phyloP scores from a whole-genome alignment of 2,888 invertebrate genomes.

The Rhamphomyia laevipes region DNA sequence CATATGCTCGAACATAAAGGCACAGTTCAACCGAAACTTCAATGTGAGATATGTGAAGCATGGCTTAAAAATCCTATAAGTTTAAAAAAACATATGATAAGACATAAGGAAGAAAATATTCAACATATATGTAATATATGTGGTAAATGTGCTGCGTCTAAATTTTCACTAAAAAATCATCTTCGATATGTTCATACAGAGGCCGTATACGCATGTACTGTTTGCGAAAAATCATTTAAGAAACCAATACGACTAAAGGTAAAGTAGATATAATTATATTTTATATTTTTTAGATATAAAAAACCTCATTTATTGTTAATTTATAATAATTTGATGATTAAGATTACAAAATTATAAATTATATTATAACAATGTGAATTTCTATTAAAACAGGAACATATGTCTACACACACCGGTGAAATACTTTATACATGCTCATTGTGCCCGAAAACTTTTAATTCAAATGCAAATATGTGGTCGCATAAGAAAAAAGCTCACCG shows the following conservation, averaged over 20 bases:
- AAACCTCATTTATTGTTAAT: too few relatives aligned
- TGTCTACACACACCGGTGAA: slow-evolving; percentile 20
- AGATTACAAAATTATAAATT: neutral
- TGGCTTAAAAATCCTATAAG: slow-evolving; percentile 21
- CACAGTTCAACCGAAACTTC: slow-evolving; percentile 15
- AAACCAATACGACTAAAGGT: slow-evolving; percentile 17
- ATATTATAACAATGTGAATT: too few relatives aligned
- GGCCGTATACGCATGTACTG: slow-evolving; percentile 16
- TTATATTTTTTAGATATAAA: too few relatives aligned
- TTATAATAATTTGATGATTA: too few relatives aligned
- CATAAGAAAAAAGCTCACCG: slow-evolving; percentile 19
- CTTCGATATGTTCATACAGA: slow-evolving; percentile 20
- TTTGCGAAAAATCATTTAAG: slow-evolving; percentile 20
- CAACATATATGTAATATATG: slow-evolving; percentile 18
- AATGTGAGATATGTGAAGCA: slow-evolving; percentile 17
- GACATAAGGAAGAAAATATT: slow-evolving; percentile 15
- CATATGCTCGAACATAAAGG: slow-evolving; percentile 18
- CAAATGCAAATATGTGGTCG: slow-evolving; percentile 20
- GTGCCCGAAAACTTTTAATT: slow-evolving; percentile 20
- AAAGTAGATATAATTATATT: too few relatives aligned
- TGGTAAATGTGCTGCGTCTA: slow-evolving; percentile 18
- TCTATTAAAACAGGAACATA: slow-evolving; percentile 20
- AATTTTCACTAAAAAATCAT: slow-evolving; percentile 19
- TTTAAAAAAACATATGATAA: slow-evolving; percentile 17
- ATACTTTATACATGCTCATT: slow-evolving; percentile 18